Percentiles rank a stretch among this genome's conserved stretches.
These are phyloP conservation scores for Hydraecia micacea DNA, from an alignment of 2,888 invertebrate species.

Conservation along the genomic window DNA sequence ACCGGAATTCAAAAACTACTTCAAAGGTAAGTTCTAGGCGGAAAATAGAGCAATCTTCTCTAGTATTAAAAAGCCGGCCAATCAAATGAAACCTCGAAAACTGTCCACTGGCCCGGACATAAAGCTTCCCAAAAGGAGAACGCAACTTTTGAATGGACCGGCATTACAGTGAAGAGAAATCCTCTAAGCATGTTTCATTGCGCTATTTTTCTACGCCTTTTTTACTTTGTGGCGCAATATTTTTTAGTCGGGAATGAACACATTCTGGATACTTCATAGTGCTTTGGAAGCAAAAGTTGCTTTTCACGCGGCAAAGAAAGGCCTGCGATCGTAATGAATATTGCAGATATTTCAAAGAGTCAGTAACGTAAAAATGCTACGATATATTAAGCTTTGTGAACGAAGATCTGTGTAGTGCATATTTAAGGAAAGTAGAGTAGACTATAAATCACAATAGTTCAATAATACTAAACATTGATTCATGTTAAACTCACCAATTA, in stretches of 20 bases:
- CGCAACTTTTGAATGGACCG: conserved; percentile 42
- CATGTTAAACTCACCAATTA: conserved; percentile 16
- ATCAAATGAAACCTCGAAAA: conserved; percentile 48
- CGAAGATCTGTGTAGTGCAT: not conserved
- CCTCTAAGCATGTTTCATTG: conserved; percentile 63
- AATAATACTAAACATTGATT: not conserved
- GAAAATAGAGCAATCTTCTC: conserved; percentile 31
- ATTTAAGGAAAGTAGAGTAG: not conserved
- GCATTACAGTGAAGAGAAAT: conserved; percentile 58
- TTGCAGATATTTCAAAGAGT: conserved; percentile 56
- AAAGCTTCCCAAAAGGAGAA: conserved; percentile 40
- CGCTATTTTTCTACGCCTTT: conserved; percentile 64
- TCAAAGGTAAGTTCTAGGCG: conserved; percentile 16
- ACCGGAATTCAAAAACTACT: not conserved
- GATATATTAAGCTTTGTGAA: not conserved
- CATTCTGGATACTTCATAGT: conserved; percentile 66
- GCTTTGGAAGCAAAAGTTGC: conserved; percentile 66
- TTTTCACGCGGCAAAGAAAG: conserved; percentile 69
- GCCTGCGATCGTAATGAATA: conserved; percentile 63
- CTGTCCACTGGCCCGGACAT: conserved; percentile 35
- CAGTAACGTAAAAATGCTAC: not conserved
- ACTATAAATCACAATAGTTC: not conserved
- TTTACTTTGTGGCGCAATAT: conserved; percentile 67
- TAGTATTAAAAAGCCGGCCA: conserved; percentile 40
- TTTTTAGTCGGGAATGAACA: conserved; percentile 66